These are phyloP conservation scores for Papilio glaucus DNA, from an alignment of 1,140 invertebrate species.

Conservation along the genomic window DNA sequence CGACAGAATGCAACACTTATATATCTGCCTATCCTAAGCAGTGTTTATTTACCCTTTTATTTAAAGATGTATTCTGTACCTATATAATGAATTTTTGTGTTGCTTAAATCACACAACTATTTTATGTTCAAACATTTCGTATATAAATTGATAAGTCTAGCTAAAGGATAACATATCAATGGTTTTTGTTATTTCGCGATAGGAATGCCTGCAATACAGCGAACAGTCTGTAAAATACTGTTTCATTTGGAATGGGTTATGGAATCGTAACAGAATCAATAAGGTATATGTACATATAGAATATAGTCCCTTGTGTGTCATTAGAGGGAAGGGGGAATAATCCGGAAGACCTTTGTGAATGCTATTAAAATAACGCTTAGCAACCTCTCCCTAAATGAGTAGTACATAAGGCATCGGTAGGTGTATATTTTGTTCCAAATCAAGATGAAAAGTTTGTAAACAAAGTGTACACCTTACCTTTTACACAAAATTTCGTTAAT, in stretches of 20 bases:
- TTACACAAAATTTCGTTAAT: too few species aligned
- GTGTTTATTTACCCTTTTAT: too few species aligned
- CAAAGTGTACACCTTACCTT: too few species aligned
- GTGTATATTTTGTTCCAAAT: too few species aligned
- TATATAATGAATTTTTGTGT: too few species aligned
- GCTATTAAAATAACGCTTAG: slow-evolving; percentile 14
- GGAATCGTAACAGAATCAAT: not conserved
- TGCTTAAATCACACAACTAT: too few species aligned
- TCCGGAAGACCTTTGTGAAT: slow-evolving; percentile 23
- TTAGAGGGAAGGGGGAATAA: slow-evolving; percentile 20
- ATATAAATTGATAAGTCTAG: too few species aligned
- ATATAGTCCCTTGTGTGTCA: slow-evolving; percentile 8
- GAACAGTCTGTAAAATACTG: not conserved
- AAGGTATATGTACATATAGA: slow-evolving; percentile 2
- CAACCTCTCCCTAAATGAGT: slow-evolving; percentile 15
- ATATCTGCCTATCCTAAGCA: too few species aligned
- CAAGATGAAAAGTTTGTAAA: too few species aligned
- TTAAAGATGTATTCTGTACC: not conserved
- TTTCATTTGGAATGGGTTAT: not conserved
- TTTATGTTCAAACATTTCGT: too few species aligned
- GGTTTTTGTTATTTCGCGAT: not conserved
- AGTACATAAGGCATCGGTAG: not conserved
- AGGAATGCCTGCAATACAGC: not conserved
- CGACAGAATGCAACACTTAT: too few species aligned
- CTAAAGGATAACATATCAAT: too few species aligned